Conservation (phyloP, 1,140 invertebrate species). For the Drosophila sproati region DNA sequence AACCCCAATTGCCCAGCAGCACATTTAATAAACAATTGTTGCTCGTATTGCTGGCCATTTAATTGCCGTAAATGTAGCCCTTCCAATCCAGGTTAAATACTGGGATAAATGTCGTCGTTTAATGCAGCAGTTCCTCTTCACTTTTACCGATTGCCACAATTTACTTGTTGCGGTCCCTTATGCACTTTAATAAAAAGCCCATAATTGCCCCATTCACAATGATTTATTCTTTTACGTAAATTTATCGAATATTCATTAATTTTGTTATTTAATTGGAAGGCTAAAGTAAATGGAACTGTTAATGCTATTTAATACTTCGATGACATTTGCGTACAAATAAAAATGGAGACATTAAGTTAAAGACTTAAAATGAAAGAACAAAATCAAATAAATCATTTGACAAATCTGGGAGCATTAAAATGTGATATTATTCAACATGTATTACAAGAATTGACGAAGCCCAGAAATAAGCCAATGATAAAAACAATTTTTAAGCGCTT, state of each 20-base stretch:
- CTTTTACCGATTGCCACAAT: constrained; percentile 36
- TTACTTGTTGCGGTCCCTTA: constrained; percentile 7
- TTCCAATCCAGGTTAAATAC: constrained; percentile 22
- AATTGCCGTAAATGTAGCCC: constrained; percentile 50
- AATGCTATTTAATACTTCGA: no score
- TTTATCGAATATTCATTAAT: neutral
- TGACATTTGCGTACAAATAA: no score
- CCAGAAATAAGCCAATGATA: no score
- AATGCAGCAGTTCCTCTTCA: neutral
- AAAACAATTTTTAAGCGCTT: no score
- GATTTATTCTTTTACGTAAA: neutral
- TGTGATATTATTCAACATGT: no score
- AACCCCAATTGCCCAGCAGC: constrained; percentile 10
- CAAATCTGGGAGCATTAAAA: no score
- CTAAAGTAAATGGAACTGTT: no score
- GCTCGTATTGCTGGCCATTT: constrained; percentile 20
- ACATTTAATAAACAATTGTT: constrained; percentile 51
- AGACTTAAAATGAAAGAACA: no score
- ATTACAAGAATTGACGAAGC: no score
- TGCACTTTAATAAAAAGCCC: neutral
- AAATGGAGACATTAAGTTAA: no score
- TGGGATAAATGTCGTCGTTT: constrained; percentile 25
- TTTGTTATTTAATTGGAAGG: neutral
- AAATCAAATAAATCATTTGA: no score
- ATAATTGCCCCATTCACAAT: constrained; percentile 1